These are phyloP conservation scores for Oceanites oceanicus DNA, from an alignment of 2,113 vertebrate genomes.

Conservation along the genomic window DNA sequence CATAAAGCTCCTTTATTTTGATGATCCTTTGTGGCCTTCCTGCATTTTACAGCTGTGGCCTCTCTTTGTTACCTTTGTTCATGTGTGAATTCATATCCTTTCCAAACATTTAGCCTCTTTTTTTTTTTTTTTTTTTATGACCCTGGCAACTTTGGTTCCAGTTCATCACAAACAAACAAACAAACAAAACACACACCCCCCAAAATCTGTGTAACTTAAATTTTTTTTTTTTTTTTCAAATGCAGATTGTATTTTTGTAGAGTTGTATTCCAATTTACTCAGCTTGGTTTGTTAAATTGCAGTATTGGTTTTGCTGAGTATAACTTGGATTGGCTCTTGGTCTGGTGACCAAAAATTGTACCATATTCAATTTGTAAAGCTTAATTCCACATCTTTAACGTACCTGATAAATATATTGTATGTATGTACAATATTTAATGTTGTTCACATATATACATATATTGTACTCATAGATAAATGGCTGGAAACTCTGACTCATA, in stretches of 20 bases:
- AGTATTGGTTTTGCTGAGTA: constrained; percentile 51
- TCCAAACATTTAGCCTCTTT: constrained; percentile 71
- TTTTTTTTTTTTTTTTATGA: neutral
- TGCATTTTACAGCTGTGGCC: constrained; percentile 64
- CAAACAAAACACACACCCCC: neutral
- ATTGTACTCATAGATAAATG: constrained; percentile 62
- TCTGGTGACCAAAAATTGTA: constrained; percentile 49
- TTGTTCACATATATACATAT: constrained; percentile 64
- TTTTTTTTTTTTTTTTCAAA: constrained; percentile 70
- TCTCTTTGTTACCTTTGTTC: constrained; percentile 68
- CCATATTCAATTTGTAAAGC: constrained; percentile 47
- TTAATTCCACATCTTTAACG: constrained; percentile 17
- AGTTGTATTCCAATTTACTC: constrained; percentile 59
- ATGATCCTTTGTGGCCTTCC: constrained; percentile 57
- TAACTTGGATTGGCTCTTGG: constrained; percentile 54
- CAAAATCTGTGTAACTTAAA: constrained; percentile 15
- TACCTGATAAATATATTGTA: constrained; percentile 70
- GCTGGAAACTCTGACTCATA: constrained; percentile 75
- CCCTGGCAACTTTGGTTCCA: constrained; percentile 62
- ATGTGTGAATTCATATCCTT: constrained; percentile 70
- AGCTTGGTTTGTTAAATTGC: constrained; percentile 55
- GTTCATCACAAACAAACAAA: constrained; percentile 34
- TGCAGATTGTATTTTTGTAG: constrained; percentile 73
- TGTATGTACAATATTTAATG: constrained; percentile 74
- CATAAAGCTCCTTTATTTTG: constrained; percentile 67